These are phyloP conservation scores for Siniperca undulata DNA, from an alignment of 2,797 vertebrate genomes.

Conservation along the genomic window DNA sequence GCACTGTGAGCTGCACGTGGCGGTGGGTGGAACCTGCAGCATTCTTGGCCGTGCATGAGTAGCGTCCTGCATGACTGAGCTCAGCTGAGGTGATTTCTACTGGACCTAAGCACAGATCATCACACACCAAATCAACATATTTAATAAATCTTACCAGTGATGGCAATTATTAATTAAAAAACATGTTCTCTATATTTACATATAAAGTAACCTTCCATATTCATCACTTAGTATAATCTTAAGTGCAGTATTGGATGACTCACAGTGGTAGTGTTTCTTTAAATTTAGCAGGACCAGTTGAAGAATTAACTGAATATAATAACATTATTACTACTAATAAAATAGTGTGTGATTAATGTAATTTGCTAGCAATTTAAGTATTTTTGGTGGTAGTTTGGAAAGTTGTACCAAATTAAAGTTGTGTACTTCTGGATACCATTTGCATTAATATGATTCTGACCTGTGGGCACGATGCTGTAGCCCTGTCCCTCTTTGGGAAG, in stretches of 20 bases:
- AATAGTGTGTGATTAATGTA: neutral
- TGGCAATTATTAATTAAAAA: neutral
- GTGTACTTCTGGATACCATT: neutral
- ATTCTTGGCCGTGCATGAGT: conserved; percentile 90
- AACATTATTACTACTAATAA: neutral
- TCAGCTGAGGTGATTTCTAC: conserved; percentile 90
- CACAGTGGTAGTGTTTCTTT: neutral
- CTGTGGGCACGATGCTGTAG: conserved; percentile 91
- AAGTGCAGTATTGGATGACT: neutral
- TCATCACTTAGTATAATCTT: neutral
- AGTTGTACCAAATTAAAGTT: neutral
- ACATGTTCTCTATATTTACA: neutral
- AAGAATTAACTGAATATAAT: neutral
- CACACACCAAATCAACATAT: conserved; percentile 8
- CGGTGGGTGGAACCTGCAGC: conserved; percentile 92
- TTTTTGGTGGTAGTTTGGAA: neutral
- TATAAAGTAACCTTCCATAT: neutral
- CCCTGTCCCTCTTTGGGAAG: conserved; percentile 86
- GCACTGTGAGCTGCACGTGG: conserved; percentile 89
- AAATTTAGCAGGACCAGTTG: neutral
- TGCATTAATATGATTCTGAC: conserved; percentile 74
- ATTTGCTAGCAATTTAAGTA: neutral
- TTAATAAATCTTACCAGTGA: neutral
- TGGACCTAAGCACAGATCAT: conserved; percentile 82
- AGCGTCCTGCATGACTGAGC: conserved; percentile 90